Percentiles rank a stretch among this genome's conserved stretches.
These are phyloP conservation scores for Lithophane leautieri DNA, from an alignment of 2,888 invertebrate species.

Conservation along the genomic window DNA sequence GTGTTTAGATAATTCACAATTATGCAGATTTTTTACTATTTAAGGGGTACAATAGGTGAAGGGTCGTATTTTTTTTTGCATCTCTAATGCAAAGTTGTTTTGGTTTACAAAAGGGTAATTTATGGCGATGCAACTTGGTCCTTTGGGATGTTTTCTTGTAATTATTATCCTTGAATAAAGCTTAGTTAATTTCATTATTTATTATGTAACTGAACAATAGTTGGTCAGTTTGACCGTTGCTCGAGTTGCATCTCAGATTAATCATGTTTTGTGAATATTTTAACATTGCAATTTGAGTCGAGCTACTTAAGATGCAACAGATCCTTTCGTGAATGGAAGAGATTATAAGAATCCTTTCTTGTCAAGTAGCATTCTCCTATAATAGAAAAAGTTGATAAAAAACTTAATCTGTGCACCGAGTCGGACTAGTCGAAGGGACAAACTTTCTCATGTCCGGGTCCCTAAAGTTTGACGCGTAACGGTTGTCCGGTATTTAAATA, in stretches of 20 bases:
- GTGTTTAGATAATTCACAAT: slow-evolving; percentile 82
- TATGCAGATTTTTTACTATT: slow-evolving; percentile 79
- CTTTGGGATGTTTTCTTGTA: slow-evolving; percentile 62
- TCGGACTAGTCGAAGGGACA: slow-evolving; percentile 61
- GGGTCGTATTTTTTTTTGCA: slow-evolving; percentile 65
- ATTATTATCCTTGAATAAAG: slow-evolving; percentile 47
- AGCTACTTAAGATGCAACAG: slow-evolving; percentile 13
- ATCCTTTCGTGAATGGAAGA: slow-evolving; percentile 40
- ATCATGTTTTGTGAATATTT: slow-evolving; percentile 45
- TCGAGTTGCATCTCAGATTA: slow-evolving; percentile 29
- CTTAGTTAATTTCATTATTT: slow-evolving; percentile 32
- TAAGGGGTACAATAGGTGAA: slow-evolving; percentile 61
- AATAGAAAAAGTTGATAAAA: slow-evolving; percentile 60
- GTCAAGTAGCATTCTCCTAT: slow-evolving; percentile 38
- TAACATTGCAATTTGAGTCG: slow-evolving; percentile 29
- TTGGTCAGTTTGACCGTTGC: slow-evolving; percentile 60
- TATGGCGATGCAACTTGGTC: slow-evolving; percentile 72
- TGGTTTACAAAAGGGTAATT: slow-evolving; percentile 62
- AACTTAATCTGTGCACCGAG: slow-evolving; percentile 58
- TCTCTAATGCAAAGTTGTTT: slow-evolving; percentile 64
- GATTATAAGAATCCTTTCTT: slow-evolving; percentile 54
- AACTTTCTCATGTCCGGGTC: slow-evolving; percentile 86
- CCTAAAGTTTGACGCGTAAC: slow-evolving; percentile 86
- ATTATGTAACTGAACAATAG: slow-evolving; percentile 32
- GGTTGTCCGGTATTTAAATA: slow-evolving; percentile 87